A percentile compares a stretch with the other conserved stretches of the same genome.
Conservation (phyloP, 2,113 vertebrate species). For the Engystomops pustulosus region DNA sequence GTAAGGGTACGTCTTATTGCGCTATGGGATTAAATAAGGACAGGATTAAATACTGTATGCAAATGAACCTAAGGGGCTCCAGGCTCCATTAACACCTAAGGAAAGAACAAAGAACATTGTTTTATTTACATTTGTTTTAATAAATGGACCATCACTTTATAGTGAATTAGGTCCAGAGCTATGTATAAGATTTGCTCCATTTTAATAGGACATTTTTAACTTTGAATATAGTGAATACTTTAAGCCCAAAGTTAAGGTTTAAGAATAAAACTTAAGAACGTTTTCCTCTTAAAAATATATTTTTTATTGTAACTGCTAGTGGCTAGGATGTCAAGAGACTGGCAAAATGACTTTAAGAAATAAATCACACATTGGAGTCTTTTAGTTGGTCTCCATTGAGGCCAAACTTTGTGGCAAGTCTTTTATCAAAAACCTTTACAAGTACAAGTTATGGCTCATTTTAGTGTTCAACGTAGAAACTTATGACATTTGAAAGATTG, state of each 20-base stretch:
- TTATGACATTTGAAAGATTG: constrained; percentile 56
- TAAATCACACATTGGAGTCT: constrained; percentile 41
- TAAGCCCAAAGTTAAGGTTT: neutral
- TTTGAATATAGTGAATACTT: neutral
- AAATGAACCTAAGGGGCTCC: too few relatives aligned
- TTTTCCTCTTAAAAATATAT: neutral
- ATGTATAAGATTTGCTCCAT: too few relatives aligned
- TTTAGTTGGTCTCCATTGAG: constrained; percentile 41
- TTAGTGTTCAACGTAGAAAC: constrained; percentile 52
- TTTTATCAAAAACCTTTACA: constrained; percentile 57
- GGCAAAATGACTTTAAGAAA: constrained; percentile 32
- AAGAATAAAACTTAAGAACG: neutral
- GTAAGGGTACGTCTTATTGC: too few relatives aligned
- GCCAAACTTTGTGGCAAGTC: constrained; percentile 42
- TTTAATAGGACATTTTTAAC: too few relatives aligned
- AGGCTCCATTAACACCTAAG: too few relatives aligned
- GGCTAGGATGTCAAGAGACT: constrained; percentile 29
- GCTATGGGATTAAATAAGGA: too few relatives aligned
- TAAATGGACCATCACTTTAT: too few relatives aligned
- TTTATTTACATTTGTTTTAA: too few relatives aligned
- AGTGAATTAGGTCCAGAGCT: too few relatives aligned
- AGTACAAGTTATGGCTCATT: constrained; percentile 50
- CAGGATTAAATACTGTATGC: too few relatives aligned
- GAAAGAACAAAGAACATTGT: too few relatives aligned
- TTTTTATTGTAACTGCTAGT: constrained; percentile 20